These are phyloP conservation scores for Tenualosa thibaudeaui DNA, from an alignment of 2,797 vertebrate species.

Conservation along the genomic window DNA sequence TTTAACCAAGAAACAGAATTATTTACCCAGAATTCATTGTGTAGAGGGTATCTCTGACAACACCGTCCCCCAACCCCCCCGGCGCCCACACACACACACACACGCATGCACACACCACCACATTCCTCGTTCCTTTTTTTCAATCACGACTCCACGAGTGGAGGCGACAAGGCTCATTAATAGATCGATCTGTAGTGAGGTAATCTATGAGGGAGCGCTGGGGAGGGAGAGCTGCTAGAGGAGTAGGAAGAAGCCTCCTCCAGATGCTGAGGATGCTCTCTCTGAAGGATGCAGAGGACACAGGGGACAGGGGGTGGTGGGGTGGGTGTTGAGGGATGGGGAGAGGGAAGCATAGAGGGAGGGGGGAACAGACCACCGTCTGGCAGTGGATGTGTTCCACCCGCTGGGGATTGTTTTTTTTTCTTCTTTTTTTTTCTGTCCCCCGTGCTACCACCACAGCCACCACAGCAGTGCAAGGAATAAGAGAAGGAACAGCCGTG, in stretches of 20 bases:
- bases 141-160: neutral
- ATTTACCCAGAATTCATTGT: constrained; percentile 18
- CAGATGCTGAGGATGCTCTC: constrained; percentile 10
- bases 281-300: neutral
- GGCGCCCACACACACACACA: constrained; percentile 31
- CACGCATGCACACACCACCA: neutral
- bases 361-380: neutral
- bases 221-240: neutral
- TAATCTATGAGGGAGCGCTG: constrained; percentile 35
- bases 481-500: neutral
- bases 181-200: constrained; percentile 50
- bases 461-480: neutral
- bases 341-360: neutral
- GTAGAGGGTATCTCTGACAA: neutral
- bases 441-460: neutral
- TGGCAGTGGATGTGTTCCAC: neutral
- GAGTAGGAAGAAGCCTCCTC: neutral
- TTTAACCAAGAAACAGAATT: constrained; percentile 43
- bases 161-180: constrained; percentile 49
- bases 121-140: constrained; percentile 47
- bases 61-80: constrained; percentile 53
- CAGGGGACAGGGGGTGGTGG: neutral
- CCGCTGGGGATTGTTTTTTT: neutral
- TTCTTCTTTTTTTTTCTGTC: neutral
- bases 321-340: neutral